These are phyloP conservation scores for Umimayanthus chanpuru DNA, from an alignment of 92 coral and sea anemone species.

Conservation along the genomic window DNA sequence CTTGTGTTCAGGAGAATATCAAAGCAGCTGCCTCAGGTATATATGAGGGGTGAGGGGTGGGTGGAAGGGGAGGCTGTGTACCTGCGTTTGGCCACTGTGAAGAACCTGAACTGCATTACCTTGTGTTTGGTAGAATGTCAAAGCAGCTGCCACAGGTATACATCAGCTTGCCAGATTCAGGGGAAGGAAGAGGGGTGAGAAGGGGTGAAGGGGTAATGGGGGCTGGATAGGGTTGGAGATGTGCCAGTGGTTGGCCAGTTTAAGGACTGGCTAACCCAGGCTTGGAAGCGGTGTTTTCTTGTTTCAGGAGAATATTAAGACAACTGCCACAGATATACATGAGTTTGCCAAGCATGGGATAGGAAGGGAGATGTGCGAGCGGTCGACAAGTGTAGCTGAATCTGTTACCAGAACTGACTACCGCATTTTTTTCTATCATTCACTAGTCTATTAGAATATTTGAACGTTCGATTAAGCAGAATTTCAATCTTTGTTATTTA, in stretches of 20 bases:
- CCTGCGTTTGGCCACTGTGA: too few species aligned
- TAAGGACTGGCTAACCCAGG: slow-evolving; percentile 83
- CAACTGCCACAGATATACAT: slow-evolving; percentile 83
- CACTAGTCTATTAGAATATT: neutral
- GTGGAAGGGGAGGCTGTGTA: too few species aligned
- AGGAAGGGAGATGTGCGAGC: neutral
- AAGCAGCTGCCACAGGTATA: too few species aligned
- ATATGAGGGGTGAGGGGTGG: too few species aligned
- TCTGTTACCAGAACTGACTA: neutral
- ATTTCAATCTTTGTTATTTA: too few species aligned
- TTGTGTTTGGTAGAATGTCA: too few species aligned
- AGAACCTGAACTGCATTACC: too few species aligned
- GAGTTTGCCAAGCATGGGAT: neutral
- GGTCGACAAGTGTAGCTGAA: too few species aligned
- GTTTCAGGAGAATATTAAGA: slow-evolving; percentile 44
- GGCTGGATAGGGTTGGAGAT: neutral
- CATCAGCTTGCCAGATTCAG: neutral
- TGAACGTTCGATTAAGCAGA: too few species aligned
- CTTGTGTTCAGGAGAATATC: slow-evolving; percentile 93
- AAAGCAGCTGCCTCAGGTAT: slow-evolving; percentile 92
- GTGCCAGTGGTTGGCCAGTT: slow-evolving; percentile 81
- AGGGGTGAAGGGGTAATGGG: too few species aligned
- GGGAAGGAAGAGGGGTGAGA: neutral
- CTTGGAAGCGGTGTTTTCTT: slow-evolving; percentile 91
- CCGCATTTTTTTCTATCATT: neutral